A percentile compares a stretch with the other conserved stretches of the same genome.
These are phyloP conservation scores for Anoura caudifer DNA, from an alignment of 2,113 vertebrate genomes.

Conservation along the genomic window DNA sequence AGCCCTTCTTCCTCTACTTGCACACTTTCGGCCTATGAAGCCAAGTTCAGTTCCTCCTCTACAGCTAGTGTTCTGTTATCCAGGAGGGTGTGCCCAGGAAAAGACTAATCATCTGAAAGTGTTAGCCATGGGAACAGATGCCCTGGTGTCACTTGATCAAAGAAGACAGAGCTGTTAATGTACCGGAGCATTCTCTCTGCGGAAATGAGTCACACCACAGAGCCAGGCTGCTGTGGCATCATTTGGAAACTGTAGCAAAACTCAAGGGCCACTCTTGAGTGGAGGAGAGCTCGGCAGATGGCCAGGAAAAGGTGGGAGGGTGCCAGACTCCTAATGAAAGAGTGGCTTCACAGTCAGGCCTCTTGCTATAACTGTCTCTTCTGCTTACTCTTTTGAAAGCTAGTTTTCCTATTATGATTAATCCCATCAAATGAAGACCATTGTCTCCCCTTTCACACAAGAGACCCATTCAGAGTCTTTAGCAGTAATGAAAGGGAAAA, in stretches of 20 bases:
- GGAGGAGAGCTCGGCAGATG: slow-evolving; percentile 69
- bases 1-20: neutral
- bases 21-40: neutral
- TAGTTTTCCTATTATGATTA: slow-evolving; percentile 81
- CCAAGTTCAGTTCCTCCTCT: neutral
- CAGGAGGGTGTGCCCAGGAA: slow-evolving; percentile 17
- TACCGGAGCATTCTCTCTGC: slow-evolving; percentile 66
- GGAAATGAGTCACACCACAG: slow-evolving; percentile 80
- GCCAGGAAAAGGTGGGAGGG: slow-evolving; percentile 81
- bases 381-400: slow-evolving; percentile 67
- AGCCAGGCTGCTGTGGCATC: slow-evolving; percentile 61
- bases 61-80: neutral
- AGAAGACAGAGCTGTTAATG: slow-evolving; percentile 69
- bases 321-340: slow-evolving; percentile 80
- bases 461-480: slow-evolving; percentile 76
- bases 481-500: slow-evolving; percentile 74
- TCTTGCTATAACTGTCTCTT: slow-evolving; percentile 73
- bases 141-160: slow-evolving; percentile 56
- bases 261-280: slow-evolving; percentile 64
- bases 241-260: slow-evolving; percentile 72
- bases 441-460: slow-evolving; percentile 79
- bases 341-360: slow-evolving; percentile 74
- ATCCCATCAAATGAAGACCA: slow-evolving; percentile 80
- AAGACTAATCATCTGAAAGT: slow-evolving; percentile 46
- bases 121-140: slow-evolving; percentile 38